These are phyloP conservation scores for Phataginus tetradactyla DNA, from an alignment of 2,797 vertebrate species.

Conservation along the genomic window DNA sequence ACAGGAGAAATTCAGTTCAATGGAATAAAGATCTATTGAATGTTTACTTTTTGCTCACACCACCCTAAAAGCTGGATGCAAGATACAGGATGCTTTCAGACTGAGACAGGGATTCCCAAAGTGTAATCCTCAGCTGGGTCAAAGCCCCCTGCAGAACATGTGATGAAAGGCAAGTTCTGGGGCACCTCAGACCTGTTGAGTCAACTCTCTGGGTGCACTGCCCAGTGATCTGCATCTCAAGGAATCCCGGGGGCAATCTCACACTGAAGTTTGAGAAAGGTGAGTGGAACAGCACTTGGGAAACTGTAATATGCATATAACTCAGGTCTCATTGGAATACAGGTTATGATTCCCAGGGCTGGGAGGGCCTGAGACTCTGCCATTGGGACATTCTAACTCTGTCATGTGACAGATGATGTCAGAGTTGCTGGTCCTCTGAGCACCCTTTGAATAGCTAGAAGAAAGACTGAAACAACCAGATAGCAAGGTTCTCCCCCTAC, in stretches of 20 bases:
- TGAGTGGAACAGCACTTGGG: neutral
- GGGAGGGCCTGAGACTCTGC: neutral
- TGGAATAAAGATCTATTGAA: neutral
- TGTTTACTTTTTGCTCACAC: neutral
- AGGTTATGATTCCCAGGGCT: neutral
- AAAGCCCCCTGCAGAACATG: neutral
- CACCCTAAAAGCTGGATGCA: neutral
- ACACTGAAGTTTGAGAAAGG: neutral
- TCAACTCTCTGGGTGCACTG: neutral
- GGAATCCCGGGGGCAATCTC: neutral
- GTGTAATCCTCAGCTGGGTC: neutral
- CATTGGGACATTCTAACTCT: neutral
- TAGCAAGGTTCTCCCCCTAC: neutral
- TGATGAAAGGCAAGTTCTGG: neutral
- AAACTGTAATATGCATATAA: neutral
- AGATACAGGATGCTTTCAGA: neutral
- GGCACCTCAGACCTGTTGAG: neutral
- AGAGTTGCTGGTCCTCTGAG: neutral
- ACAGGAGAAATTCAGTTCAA: neutral
- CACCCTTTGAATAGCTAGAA: neutral
- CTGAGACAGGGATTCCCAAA: neutral
- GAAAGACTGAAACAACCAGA: neutral
- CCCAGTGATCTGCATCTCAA: neutral
- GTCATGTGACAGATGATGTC: neutral
- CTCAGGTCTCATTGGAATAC: neutral